phyloP scores from a whole-genome alignment of 1,140 invertebrate genomes.

The Platyscapa corneri region DNA sequence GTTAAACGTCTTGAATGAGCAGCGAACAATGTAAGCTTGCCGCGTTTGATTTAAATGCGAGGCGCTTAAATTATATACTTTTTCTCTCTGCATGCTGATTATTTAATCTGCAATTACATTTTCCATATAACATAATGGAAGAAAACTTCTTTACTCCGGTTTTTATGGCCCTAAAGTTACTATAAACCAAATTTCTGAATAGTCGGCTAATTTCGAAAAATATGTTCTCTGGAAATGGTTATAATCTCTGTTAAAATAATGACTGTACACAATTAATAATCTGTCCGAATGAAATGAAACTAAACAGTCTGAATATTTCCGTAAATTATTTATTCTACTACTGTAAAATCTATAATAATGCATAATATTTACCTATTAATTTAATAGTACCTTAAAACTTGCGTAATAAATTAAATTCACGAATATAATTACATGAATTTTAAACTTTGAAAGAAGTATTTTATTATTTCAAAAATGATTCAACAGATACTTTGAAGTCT shows the following conservation, averaged over 20 bases:
- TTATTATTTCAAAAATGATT: not conserved
- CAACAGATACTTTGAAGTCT: no score
- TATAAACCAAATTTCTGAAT: no score
- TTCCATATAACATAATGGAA: no score
- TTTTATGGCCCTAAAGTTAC: no score
- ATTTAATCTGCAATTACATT: not conserved
- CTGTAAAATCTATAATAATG: not conserved
- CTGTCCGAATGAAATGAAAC: no score
- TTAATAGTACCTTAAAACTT: not conserved
- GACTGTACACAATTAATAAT: no score
- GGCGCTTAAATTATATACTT: not conserved
- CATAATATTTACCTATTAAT: not conserved
- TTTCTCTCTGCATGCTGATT: not conserved
- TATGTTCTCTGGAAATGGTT: no score
- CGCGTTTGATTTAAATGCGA: not conserved
- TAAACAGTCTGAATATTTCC: no score
- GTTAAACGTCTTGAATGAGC: not conserved
- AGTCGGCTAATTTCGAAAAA: no score
- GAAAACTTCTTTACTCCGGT: no score
- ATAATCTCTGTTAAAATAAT: no score
- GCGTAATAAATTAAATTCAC: not conserved
- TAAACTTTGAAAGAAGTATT: not conserved
- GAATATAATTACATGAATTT: not conserved
- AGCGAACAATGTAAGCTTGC: not conserved
- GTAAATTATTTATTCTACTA: not conserved